Evolutionary conservation across 2,797 vertebrate genomes (phyloP).

Genomic region (Schizopygopsis pylzovi): DNA sequence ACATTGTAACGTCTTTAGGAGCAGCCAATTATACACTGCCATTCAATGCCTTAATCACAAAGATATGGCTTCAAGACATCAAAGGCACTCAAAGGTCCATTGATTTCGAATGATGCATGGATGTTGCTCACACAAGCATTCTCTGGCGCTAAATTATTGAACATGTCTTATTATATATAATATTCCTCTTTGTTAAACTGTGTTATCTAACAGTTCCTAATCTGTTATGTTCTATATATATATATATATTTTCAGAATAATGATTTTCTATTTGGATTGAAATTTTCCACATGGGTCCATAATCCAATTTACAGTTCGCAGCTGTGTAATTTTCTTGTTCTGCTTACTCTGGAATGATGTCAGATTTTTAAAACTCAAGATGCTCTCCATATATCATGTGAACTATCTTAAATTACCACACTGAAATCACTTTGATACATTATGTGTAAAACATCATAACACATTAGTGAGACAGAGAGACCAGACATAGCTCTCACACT

Average conservation of each 20-base stretch:
- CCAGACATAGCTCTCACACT: background rate
- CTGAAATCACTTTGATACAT: background rate
- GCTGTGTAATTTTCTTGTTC: background rate
- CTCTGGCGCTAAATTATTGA: background rate
- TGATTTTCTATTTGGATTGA: background rate
- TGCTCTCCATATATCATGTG: background rate
- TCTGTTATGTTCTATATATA: background rate
- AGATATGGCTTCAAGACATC: conserved; percentile 40
- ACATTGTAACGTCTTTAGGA: conserved; percentile 30
- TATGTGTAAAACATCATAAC: background rate
- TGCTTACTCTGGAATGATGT: background rate
- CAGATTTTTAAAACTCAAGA: background rate
- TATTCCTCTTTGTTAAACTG: background rate
- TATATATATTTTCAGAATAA: background rate
- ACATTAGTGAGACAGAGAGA: background rate
- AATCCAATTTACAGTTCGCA: conserved; percentile 2
- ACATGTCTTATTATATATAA: conserved; percentile 5
- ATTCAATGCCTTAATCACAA: conserved; percentile 41
- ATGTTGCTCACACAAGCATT: conserved; percentile 19
- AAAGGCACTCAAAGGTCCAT: conserved; percentile 43
- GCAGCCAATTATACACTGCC: conserved; percentile 51
- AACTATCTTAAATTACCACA: background rate
- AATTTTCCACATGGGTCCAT: background rate
- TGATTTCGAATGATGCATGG: conserved; percentile 39
- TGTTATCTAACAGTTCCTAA: conserved; percentile 23